Percentiles rank a stretch among this genome's conserved stretches.
phyloP scores from a whole-genome alignment of 2,797 vertebrate species.

The Thamnophis elegans region DNA sequence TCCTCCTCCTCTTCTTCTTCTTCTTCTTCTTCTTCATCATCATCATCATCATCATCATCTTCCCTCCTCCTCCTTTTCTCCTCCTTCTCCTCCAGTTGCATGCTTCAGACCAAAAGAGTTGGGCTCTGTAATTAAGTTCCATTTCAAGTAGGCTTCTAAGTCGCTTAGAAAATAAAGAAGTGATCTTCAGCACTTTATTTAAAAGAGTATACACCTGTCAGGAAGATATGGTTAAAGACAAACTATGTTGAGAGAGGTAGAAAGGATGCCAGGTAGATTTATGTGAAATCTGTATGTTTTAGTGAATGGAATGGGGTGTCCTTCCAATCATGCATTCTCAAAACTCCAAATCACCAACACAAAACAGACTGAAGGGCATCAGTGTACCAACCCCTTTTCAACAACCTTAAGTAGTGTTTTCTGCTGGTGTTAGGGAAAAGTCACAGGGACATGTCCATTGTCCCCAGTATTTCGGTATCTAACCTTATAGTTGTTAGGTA shows the following conservation, averaged over 20 bases:
- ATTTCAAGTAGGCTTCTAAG: not conserved
- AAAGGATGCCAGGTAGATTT: not conserved
- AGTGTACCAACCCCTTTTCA: not conserved
- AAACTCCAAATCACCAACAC: not conserved
- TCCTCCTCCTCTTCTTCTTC: too few species aligned
- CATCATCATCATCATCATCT: too few species aligned
- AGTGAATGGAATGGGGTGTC: not conserved
- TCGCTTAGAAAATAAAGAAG: not conserved
- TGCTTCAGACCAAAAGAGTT: not conserved
- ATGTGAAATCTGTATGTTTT: not conserved
- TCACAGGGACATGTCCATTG: not conserved
- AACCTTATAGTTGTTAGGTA: not conserved
- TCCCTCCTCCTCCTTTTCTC: too few species aligned
- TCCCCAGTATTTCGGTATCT: not conserved
- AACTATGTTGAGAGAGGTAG: not conserved
- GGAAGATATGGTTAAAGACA: not conserved
- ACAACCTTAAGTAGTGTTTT: not conserved
- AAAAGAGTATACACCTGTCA: not conserved
- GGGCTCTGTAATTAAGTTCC: not conserved
- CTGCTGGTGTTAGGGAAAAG: not conserved
- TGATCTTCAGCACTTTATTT: not conserved
- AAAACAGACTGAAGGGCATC: not conserved
- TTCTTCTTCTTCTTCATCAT: too few species aligned
- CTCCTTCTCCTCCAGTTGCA: not conserved
- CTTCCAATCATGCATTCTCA: not conserved